These are phyloP conservation scores for Rhombomys opimus DNA, from an alignment of 2,113 vertebrate genomes.

Conservation along the genomic window DNA sequence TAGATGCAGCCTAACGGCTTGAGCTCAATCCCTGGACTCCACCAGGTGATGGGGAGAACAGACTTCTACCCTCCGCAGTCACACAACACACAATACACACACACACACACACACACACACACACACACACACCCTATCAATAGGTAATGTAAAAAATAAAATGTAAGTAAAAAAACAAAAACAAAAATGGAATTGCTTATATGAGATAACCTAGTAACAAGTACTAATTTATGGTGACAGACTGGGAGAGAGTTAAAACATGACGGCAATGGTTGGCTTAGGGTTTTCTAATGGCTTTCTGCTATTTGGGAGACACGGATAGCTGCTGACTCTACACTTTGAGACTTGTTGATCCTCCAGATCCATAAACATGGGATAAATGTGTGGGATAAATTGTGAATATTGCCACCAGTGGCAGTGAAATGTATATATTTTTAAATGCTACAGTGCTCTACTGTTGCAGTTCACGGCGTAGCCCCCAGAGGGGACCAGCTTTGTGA, in stretches of 20 bases:
- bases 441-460: neutral
- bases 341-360: too few species aligned
- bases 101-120: neutral
- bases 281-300: neutral
- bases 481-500: neutral
- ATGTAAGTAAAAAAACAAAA: slow-evolving; percentile 17
- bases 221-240: neutral
- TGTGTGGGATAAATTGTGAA: neutral
- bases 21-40: neutral
- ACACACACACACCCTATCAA: neutral
- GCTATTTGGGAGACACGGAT: neutral
- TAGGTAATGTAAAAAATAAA: neutral
- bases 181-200: neutral
- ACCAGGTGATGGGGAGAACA: neutral
- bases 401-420: neutral
- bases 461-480: neutral
- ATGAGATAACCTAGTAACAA: neutral
- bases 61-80: neutral
- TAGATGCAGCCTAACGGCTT: neutral
- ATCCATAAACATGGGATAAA: too few species aligned
- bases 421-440: neutral
- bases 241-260: neutral
- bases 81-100: neutral
- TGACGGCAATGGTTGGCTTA: neutral
- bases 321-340: neutral